Evolutionary conservation across 2,888 invertebrate genomes (phyloP).

Genomic region (Drosophila parthenogenetica): DNA sequence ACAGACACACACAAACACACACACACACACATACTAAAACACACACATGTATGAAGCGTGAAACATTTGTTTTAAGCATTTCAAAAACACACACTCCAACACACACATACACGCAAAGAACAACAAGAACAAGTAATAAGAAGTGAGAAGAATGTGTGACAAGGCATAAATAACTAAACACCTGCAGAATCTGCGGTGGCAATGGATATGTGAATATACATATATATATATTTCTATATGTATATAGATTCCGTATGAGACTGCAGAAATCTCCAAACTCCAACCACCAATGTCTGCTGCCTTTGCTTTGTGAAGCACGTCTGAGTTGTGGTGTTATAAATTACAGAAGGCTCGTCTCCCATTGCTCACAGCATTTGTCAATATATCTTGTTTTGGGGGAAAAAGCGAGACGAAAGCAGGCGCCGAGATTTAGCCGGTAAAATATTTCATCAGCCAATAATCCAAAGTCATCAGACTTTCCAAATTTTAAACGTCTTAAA

Average conservation of each 20-base stretch:
- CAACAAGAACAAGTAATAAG: conserved; percentile 48
- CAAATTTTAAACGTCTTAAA: conserved; percentile 8
- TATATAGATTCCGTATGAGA: not conserved
- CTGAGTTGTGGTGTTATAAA: conserved; percentile 70
- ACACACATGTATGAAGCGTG: conserved; percentile 1
- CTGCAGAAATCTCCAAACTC: conserved; percentile 5
- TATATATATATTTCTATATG: not conserved
- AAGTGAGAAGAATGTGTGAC: conserved; percentile 68
- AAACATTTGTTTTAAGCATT: conserved; percentile 35
- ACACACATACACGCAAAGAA: conserved; percentile 29
- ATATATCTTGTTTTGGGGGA: conserved; percentile 49
- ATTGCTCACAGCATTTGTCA: conserved; percentile 69
- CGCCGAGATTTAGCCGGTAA: conserved; percentile 55
- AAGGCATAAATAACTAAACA: conserved; percentile 80
- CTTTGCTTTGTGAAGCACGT: conserved; percentile 56
- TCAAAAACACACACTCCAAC: conserved; percentile 21
- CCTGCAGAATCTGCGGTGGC: conserved; percentile 64
- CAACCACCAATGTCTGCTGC: conserved; percentile 9
- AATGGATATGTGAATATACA: not conserved
- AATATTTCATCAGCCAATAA: conserved; percentile 61
- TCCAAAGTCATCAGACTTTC: conserved; percentile 22
- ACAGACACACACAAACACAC: conserved; percentile 6
- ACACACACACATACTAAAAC: no score
- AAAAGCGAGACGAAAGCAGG: conserved; percentile 20
- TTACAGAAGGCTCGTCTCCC: conserved; percentile 65